phyloP scores from a whole-genome alignment of 2,113 vertebrate genomes.

The Rhinogobius similis region DNA sequence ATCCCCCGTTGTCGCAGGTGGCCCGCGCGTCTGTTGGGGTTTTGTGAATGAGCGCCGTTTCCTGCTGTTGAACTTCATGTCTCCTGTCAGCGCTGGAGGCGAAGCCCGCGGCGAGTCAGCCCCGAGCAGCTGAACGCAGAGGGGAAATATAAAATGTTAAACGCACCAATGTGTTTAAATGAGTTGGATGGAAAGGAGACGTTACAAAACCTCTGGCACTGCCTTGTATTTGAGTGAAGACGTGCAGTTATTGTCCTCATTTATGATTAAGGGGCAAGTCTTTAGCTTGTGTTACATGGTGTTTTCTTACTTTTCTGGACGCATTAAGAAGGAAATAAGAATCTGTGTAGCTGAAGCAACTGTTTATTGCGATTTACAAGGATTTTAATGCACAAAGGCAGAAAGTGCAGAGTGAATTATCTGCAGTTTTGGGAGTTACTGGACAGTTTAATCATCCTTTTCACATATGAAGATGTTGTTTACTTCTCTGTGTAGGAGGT shows the following conservation, averaged over 20 bases:
- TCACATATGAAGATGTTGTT: too few relatives aligned
- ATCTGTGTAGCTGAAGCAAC: too few relatives aligned
- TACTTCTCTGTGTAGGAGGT: too few relatives aligned
- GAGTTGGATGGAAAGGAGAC: not conserved
- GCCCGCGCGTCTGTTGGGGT: slow-evolving; percentile 17
- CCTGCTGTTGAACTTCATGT: slow-evolving; percentile 27
- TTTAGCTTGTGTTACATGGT: slow-evolving; percentile 9
- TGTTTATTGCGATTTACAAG: too few relatives aligned
- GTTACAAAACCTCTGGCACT: not conserved
- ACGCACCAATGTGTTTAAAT: not conserved
- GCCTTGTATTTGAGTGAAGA: not conserved
- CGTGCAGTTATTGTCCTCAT: slow-evolving; percentile 29
- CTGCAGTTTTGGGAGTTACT: too few relatives aligned
- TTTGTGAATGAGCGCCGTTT: slow-evolving; percentile 12
- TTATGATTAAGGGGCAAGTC: slow-evolving; percentile 34
- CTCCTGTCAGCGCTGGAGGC: slow-evolving; percentile 49
- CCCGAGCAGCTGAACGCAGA: slow-evolving; percentile 16
- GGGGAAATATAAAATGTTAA: slow-evolving; percentile 10
- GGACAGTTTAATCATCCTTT: too few relatives aligned
- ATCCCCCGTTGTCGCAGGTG: slow-evolving; percentile 29
- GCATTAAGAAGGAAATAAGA: slow-evolving; percentile 1
- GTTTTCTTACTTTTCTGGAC: slow-evolving; percentile 22
- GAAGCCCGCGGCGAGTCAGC: slow-evolving; percentile 31
- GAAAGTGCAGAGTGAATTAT: too few relatives aligned
- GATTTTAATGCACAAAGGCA: too few relatives aligned